Evolutionary conservation across 2,113 vertebrate genomes (phyloP), one percentile per base, ranked within the genome.

Genomic region (Cervus canadensis): DNA sequence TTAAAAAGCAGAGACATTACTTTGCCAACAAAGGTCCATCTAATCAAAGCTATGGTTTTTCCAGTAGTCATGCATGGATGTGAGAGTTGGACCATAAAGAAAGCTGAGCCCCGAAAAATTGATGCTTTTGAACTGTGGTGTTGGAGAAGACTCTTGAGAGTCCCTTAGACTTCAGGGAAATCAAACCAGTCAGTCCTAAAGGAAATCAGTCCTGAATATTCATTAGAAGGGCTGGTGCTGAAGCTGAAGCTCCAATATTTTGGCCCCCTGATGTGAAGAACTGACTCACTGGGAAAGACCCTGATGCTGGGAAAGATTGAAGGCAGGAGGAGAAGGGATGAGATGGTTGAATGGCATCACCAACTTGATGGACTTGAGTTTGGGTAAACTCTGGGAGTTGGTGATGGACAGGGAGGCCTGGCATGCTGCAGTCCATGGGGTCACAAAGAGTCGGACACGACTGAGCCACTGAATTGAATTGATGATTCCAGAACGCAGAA

Each of bases 41-140:
- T 36, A 21, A 67, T 36, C 33, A 67, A 36, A 67, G 64, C 33
- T 67, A 67, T 36, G 64, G 33, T 67, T 67, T 67, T 36, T 36
- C 64, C 64, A 36, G 33, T 21, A 19, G 64, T 67, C 64, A 21
- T 36, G 17, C 19, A n/a, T 67, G 64, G 64, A 67, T 67, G 17
- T 36, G 33, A 21, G n/a, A 67, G 33, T 67, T 67, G 64, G 8
- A 67, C 17, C 33, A 67, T n/a, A 67, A 36, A 21, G 64, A 67
- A 67, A 36, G 33, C 64, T 9, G 0, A 67, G 17, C 0, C 0
- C 33, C 4, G 2, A 67, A 67, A 17, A 67, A 36, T 67, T n/a
- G 33, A 67, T 67, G 64, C 33, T 67, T 67, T 10, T 67, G 8
- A 67, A 67, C 64, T 67, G 64, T 67, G 64, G 33, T 67, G 17